Evolutionary conservation across 2,797 vertebrate species (phyloP), one percentile per base, ranked within the genome.

Genomic region (Peromyscus aztecus): DNA sequence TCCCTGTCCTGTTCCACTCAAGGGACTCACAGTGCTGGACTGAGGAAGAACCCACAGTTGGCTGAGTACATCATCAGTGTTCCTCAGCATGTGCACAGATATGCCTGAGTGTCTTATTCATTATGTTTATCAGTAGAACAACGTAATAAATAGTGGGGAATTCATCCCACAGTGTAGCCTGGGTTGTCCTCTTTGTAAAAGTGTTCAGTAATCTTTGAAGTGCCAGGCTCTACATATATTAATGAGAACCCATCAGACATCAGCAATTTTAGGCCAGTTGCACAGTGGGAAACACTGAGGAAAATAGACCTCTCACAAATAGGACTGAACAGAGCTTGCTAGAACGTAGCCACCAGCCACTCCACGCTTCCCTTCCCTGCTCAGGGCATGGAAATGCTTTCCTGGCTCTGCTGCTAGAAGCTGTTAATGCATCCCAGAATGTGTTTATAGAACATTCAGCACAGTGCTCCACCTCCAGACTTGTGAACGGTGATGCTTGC

Each of bases 401-500:
- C 80, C 95, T 86, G 63, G 94, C 95, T 96, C 88, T 71, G 40
- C 49, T 43, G 27, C 16, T 17, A 31, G 92, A 84, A 91, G 82
- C 59, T 67, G 91, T 84, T 91, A 86, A 93, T 82, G 61, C 73
- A 86, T 80, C 94, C 95, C 95, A 97, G 96, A 93, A 87, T 92
- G 43, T 65, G 93, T 94, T 96, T 94, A 84, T 87, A 85, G 93
- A 59, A 76, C 23, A 6, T 29, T 78, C 81, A 67, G 61, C 24
- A 11, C 69, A 27, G 71, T 6, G 43, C 90, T 40, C 71, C 6
- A 0, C 92, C 94, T 86, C 85, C n/a, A 57, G 19, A 77, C 77
- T 78, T 65, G 16, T 90, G 81, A 71, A 80, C 52, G 24, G 34
- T 23, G 71, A 81, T 71, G 76, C 24, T 40, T 71, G 94, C 77